Evolutionary conservation across 2,797 vertebrate species (phyloP).

Genomic region (Heterohyrax brucei): DNA sequence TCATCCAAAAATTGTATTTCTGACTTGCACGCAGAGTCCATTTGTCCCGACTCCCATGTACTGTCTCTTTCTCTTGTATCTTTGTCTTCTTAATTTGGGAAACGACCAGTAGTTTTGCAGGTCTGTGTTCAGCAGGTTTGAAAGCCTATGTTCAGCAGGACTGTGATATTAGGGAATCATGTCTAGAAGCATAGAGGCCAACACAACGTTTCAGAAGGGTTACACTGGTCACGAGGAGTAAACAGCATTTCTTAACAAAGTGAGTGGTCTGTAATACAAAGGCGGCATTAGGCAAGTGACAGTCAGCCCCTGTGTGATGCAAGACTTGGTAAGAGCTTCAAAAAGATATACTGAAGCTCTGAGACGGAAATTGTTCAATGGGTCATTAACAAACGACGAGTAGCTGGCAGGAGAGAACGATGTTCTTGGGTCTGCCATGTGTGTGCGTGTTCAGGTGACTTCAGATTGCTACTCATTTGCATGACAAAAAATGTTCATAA

Average conservation of each 20-base stretch:
- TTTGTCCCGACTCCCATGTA: not conserved
- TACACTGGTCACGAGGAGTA: not conserved
- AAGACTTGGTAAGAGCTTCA: not conserved
- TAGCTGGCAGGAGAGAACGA: constrained; percentile 1
- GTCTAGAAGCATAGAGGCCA: not conserved
- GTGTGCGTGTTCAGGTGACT: not conserved
- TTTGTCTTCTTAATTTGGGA: not conserved
- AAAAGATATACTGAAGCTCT: not conserved
- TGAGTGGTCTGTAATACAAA: not conserved
- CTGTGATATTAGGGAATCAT: not conserved
- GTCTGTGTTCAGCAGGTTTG: not conserved
- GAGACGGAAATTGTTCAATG: not conserved
- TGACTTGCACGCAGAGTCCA: not conserved
- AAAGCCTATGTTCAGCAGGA: not conserved
- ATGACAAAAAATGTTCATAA: not conserved
- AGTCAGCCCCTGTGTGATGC: not conserved
- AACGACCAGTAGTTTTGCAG: not conserved
- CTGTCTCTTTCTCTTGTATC: not conserved
- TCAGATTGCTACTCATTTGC: not conserved
- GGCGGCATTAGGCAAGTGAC: not conserved
- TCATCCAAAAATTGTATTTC: not conserved
- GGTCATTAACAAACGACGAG: not conserved
- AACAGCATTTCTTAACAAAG: not conserved
- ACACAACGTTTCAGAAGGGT: not conserved
- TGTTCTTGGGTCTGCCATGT: not conserved